phyloP scores from a whole-genome alignment of 2,888 invertebrate species.

The Torymus tubicola region DNA sequence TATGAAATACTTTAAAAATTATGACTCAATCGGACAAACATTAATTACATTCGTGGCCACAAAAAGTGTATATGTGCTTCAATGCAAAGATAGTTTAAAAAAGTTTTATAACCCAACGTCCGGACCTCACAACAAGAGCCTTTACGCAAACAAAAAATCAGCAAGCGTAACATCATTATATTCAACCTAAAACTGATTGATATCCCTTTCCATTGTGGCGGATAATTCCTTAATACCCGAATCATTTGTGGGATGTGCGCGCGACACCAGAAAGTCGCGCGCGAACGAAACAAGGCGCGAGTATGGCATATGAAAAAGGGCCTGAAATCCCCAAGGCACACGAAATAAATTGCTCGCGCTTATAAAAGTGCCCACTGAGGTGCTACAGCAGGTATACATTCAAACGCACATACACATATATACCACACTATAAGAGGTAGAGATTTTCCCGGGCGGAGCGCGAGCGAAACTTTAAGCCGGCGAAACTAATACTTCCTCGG shows the following conservation, averaged over 20 bases:
- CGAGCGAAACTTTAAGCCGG: slow-evolving; percentile 45
- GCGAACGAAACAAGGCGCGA: not conserved
- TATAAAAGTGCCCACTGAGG: slow-evolving; percentile 23
- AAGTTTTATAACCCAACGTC: no score
- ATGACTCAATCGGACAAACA: no score
- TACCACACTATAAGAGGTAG: no score
- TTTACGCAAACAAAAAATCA: slow-evolving; percentile 22
- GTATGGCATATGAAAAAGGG: not conserved
- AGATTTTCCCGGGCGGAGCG: slow-evolving; percentile 7
- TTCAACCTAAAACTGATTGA: slow-evolving; percentile 35
- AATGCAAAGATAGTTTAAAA: no score
- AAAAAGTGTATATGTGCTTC: no score
- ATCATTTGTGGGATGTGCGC: slow-evolving; percentile 32
- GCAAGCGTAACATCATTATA: slow-evolving; percentile 21
- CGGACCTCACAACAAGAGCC: no score
- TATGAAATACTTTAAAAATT: no score
- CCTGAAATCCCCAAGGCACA: slow-evolving; percentile 26
- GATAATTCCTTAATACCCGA: slow-evolving; percentile 50
- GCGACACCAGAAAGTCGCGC: slow-evolving; percentile 14
- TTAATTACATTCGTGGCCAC: no score
- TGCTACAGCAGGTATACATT: slow-evolving; percentile 6
- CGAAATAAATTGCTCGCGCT: slow-evolving; percentile 18
- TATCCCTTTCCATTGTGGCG: slow-evolving; percentile 30
- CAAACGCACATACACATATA: not conserved
- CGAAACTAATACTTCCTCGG: slow-evolving; percentile 53